These are phyloP conservation scores for Porites australiensis DNA, from an alignment of 64 coral and sea anemone genomes.

Conservation along the genomic window DNA sequence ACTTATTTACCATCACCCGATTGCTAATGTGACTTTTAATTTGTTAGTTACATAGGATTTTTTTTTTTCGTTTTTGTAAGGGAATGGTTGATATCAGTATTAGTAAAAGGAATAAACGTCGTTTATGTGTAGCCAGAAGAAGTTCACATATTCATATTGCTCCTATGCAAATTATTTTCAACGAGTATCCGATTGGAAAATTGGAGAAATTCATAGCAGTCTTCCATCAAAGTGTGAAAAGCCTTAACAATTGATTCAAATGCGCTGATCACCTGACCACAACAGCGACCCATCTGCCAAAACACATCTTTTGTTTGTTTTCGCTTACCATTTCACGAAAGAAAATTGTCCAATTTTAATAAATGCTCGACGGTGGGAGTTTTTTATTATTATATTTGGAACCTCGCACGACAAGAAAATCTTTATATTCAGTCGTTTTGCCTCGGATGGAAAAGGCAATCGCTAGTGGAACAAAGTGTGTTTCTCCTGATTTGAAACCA, in stretches of 20 bases:
- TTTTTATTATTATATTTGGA: neutral
- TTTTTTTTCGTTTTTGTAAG: too few species aligned
- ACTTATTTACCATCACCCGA: too few species aligned
- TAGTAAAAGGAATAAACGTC: too few species aligned
- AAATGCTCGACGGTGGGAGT: neutral
- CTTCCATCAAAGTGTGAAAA: neutral
- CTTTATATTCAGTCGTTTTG: neutral
- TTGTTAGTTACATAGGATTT: too few species aligned
- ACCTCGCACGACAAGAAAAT: neutral
- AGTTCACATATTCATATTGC: too few species aligned
- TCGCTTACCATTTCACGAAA: neutral
- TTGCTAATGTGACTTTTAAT: too few species aligned
- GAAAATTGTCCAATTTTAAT: constrained; percentile 9
- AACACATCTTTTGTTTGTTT: neutral
- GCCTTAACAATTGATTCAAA: neutral
- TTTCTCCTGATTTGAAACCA: too few species aligned
- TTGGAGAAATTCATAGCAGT: neutral
- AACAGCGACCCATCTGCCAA: constrained; percentile 1
- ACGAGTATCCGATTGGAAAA: neutral
- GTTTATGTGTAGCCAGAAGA: too few species aligned
- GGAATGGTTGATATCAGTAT: too few species aligned
- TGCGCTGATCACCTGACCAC: neutral
- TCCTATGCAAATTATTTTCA: too few species aligned
- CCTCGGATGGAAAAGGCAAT: neutral
- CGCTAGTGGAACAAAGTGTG: neutral